Evolutionary conservation across 2,797 vertebrate species (phyloP).

Genomic region (Pseudochromis fuscus): DNA sequence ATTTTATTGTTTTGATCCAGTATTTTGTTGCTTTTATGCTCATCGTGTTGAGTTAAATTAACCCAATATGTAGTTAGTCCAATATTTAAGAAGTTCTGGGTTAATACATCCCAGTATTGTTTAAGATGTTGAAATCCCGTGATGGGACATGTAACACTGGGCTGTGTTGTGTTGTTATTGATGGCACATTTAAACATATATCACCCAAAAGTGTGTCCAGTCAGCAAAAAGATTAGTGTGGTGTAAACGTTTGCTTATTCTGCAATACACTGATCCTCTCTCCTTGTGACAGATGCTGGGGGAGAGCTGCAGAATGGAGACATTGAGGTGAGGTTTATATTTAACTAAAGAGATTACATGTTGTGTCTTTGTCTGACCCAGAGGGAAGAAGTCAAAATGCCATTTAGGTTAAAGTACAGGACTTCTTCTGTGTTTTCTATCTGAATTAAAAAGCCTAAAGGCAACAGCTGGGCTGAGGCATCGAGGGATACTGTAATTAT

Average conservation of each 20-base stretch:
- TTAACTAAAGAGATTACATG: neutral
- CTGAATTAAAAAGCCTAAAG: constrained; percentile 15
- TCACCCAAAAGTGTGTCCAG: constrained; percentile 29
- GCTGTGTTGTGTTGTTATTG: constrained; percentile 13
- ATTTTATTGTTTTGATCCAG: too few species aligned
- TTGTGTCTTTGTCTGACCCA: constrained; percentile 21
- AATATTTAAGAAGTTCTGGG: too few species aligned
- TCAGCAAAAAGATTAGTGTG: constrained; percentile 46
- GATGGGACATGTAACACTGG: constrained; percentile 2
- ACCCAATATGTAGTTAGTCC: too few species aligned
- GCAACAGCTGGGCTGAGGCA: constrained; percentile 8
- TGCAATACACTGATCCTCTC: constrained; percentile 44
- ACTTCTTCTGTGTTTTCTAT: constrained; percentile 3
- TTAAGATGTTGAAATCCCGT: too few species aligned
- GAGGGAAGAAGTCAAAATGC: neutral
- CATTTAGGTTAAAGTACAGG: neutral
- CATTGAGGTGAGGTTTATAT: constrained; percentile 89
- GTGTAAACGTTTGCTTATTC: constrained; percentile 43
- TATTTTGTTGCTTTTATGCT: too few species aligned
- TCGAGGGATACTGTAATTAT: constrained; percentile 26
- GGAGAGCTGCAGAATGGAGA: constrained; percentile 89
- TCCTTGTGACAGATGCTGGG: constrained; percentile 88
- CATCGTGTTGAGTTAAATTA: too few species aligned
- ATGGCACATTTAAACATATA: constrained; percentile 27
- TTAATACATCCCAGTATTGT: too few species aligned